Conservation (phyloP, 2,113 vertebrate genomes). For the Ia io region DNA sequence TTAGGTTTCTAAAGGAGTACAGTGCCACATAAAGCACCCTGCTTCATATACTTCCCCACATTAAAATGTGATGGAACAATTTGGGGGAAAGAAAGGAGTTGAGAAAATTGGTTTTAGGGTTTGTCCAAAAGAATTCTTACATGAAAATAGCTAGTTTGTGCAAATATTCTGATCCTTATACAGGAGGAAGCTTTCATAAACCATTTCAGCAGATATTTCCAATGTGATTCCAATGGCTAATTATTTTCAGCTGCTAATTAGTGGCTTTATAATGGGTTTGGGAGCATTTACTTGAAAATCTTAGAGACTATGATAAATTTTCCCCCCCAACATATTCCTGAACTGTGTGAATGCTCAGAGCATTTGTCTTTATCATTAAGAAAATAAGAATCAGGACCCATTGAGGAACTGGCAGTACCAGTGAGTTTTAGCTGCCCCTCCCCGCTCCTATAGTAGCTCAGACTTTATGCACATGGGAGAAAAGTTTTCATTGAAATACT, state of each 20-base stretch:
- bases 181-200: neutral
- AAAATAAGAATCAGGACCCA: neutral
- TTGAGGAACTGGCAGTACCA: neutral
- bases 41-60: neutral
- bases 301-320: neutral
- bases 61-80: neutral
- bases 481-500: neutral
- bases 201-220: neutral
- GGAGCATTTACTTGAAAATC: constrained; percentile 3
- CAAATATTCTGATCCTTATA: neutral
- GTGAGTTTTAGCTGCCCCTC: neutral
- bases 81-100: neutral
- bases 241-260: neutral
- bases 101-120: neutral
- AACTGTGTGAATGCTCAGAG: constrained; percentile 1
- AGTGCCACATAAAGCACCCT: neutral
- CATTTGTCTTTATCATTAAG: neutral
- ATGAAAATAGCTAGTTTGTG: neutral
- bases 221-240: neutral
- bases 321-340: neutral
- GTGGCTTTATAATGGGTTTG: neutral
- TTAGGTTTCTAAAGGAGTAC: neutral
- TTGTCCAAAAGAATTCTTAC: constrained; percentile 17
- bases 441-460: neutral
- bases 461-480: neutral